Evolutionary conservation across 2,797 vertebrate species (phyloP).

Genomic region (Sebastes diploproa): DNA sequence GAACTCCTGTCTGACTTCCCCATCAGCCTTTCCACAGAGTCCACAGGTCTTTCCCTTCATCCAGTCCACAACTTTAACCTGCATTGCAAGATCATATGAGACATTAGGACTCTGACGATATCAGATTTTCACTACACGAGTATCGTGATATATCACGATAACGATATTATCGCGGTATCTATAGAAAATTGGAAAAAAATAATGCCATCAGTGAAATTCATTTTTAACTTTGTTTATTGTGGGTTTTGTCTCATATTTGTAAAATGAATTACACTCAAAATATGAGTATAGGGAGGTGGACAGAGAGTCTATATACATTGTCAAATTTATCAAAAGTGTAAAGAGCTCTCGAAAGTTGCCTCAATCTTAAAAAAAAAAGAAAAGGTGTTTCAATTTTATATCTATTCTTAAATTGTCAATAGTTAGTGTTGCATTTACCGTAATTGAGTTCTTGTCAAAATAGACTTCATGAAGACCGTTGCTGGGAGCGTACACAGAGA

Average conservation of each 20-base stretch:
- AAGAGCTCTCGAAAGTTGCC: background rate
- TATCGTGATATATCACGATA: too few relatives aligned
- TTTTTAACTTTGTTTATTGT: too few relatives aligned
- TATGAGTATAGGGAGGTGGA: too few relatives aligned
- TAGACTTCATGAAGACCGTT: constrained; percentile 81
- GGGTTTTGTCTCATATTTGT: too few relatives aligned
- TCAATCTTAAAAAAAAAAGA: background rate
- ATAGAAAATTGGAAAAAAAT: too few relatives aligned
- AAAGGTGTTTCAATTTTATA: background rate
- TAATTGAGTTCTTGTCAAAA: constrained; percentile 71
- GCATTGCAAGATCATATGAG: background rate
- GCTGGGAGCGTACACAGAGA: constrained; percentile 74
- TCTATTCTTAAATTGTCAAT: background rate
- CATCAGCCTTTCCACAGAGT: constrained; percentile 85
- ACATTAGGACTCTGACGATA: background rate
- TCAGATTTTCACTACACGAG: too few relatives aligned
- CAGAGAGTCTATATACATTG: background rate
- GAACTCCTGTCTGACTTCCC: constrained; percentile 81
- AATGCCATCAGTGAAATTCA: too few relatives aligned
- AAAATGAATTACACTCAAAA: too few relatives aligned
- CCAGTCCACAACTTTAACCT: constrained; percentile 83
- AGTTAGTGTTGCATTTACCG: constrained; percentile 60
- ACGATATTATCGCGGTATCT: too few relatives aligned
- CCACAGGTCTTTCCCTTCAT: constrained; percentile 86
- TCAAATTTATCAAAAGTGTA: background rate